Percentiles rank a stretch among this genome's conserved stretches.
phyloP scores from a whole-genome alignment of 2,888 invertebrate genomes.

The Tachystola acroxantha region DNA sequence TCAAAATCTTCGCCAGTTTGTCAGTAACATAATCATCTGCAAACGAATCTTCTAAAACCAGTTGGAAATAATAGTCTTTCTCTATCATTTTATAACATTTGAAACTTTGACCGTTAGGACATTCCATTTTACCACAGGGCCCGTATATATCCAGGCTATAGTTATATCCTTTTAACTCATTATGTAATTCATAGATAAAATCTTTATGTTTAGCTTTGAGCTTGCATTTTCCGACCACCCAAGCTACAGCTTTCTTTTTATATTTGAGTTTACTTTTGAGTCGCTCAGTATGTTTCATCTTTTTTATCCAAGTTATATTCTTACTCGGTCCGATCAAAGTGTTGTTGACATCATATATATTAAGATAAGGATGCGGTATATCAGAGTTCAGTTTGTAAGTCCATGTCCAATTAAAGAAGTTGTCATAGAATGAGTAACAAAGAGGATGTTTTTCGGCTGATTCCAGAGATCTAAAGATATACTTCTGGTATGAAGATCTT shows the following conservation, averaged over 20 bases:
- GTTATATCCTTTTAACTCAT: slow-evolving; percentile 48
- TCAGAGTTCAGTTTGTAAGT: slow-evolving; percentile 60
- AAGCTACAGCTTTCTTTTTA: slow-evolving; percentile 52
- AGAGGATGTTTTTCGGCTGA: slow-evolving; percentile 44
- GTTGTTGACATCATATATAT: slow-evolving; percentile 34
- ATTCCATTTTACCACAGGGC: slow-evolving; percentile 44
- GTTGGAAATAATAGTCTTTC: slow-evolving; percentile 47
- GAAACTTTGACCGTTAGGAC: slow-evolving; percentile 29
- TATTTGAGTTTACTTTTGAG: slow-evolving; percentile 12
- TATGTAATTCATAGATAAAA: slow-evolving; percentile 37
- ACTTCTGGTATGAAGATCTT: slow-evolving; percentile 44
- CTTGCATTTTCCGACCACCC: slow-evolving; percentile 48
- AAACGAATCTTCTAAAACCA: slow-evolving; percentile 52
- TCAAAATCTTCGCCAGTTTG: slow-evolving; percentile 41
- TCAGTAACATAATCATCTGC: slow-evolving; percentile 52
- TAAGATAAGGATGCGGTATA: slow-evolving; percentile 50
- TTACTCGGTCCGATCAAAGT: slow-evolving; percentile 42
- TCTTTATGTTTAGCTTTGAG: slow-evolving; percentile 39
- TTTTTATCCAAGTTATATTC: slow-evolving; percentile 36
- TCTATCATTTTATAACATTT: slow-evolving; percentile 51
- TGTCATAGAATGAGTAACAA: slow-evolving; percentile 44
- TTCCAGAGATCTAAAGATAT: slow-evolving; percentile 53
- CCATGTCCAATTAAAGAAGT: slow-evolving; percentile 69
- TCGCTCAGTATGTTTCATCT: slow-evolving; percentile 32
- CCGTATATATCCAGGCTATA: slow-evolving; percentile 49